Base-by-base conservation (phyloP, 2,113 vertebrate genomes). In the Aleadryas rufinucha region DNA sequence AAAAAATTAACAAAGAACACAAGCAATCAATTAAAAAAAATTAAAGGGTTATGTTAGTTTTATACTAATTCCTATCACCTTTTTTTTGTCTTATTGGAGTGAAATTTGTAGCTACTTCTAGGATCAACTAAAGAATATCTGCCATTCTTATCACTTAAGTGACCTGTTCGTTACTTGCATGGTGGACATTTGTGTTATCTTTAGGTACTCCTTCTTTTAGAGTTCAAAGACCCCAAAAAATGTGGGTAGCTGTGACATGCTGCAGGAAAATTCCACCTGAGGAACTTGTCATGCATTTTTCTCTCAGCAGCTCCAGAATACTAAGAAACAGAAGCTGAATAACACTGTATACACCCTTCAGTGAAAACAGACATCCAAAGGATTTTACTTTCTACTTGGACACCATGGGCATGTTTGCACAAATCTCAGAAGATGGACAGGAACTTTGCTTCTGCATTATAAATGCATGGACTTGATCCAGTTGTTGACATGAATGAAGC, bases 401-500 rank as follows among this genome's bases (percentile, higher is more conserved):
- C 28, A 50, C 17, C 0, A 1, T 23, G 39, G 35, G 5, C 17
- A 27, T 74, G 22, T 69, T 88, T 84, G 9, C 39, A 57, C 16
- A 50, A 6, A 19, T 50, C 23, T 66, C n/a, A 49, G 31, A 84
- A 71, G 52, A 52, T 9, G 16, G 37, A 54, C 16, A 47, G 9
- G 21, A 87, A 14, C 9, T 74, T 80, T 72, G 6, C 20, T 70
- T 83, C 42, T 81, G 18, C 7, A 6, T 12, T 81, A 61, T 44
- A 42, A 70, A 70, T 63, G 9, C 23, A 39, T 47, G 35, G 37
- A 39, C 23, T 47, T 12, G 6, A 50, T 80, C 37, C 63, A 86
- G 7, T 14, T 57, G 10, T 52, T 24, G 1, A 3, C 0, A 1
- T 35, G 31, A 81, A 20, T 1, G 1, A 81, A 89, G 4, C 6